These are phyloP conservation scores for Keiferia lycopersicella DNA, from an alignment of 2,888 invertebrate genomes.

Conservation along the genomic window DNA sequence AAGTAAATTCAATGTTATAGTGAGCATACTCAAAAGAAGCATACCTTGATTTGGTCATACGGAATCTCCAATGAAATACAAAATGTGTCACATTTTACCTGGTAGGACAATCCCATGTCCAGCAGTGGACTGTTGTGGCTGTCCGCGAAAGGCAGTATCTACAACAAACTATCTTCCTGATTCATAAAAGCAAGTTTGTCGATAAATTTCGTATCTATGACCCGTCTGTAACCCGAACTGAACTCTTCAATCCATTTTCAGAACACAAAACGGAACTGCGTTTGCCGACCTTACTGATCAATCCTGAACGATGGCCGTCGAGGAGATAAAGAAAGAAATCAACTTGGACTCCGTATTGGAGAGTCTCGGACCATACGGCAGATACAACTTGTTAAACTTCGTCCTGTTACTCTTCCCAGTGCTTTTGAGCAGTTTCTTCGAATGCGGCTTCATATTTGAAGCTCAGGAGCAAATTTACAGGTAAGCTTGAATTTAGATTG, in stretches of 20 bases:
- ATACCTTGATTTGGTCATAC: too few species aligned
- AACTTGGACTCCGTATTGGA: slow-evolving; percentile 73
- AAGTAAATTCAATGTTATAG: too few species aligned
- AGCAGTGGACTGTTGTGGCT: too few species aligned
- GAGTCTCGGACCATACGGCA: slow-evolving; percentile 70
- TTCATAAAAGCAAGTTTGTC: neutral
- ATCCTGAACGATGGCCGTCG: slow-evolving; percentile 41
- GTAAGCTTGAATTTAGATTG: slow-evolving; percentile 42
- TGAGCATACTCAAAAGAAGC: too few species aligned
- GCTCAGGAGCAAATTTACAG: slow-evolving; percentile 67
- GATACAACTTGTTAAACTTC: slow-evolving; percentile 72
- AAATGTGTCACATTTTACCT: too few species aligned
- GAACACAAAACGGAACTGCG: slow-evolving; percentile 36
- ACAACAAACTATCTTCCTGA: too few species aligned
- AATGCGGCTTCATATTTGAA: slow-evolving; percentile 75
- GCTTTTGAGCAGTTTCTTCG: slow-evolving; percentile 70
- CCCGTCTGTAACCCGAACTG: slow-evolving; percentile 31
- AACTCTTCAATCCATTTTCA: slow-evolving; percentile 48
- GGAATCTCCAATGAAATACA: too few species aligned
- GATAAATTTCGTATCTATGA: neutral
- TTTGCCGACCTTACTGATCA: slow-evolving; percentile 12
- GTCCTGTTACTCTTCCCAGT: slow-evolving; percentile 67
- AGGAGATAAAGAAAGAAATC: slow-evolving; percentile 69
- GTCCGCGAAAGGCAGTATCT: too few species aligned
- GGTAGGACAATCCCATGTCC: too few species aligned